Conservation (phyloP, 2,113 vertebrate species). For the Pseudorhombus dupliciocellatus region DNA sequence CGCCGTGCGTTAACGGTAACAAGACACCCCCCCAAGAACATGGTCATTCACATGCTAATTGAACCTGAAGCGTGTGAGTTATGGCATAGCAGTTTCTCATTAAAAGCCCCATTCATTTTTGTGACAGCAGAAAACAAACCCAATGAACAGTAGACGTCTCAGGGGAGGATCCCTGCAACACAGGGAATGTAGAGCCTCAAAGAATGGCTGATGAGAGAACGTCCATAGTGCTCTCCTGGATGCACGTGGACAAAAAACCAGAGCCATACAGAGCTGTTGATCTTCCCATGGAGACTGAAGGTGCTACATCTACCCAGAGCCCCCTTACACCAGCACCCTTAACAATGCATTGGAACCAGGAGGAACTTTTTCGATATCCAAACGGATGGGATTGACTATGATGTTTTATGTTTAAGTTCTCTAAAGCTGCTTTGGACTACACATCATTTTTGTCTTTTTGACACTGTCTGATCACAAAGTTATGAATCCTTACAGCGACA, state of each 20-base stretch:
- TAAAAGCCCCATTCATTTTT: slow-evolving; percentile 66
- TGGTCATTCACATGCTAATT: slow-evolving; percentile 70
- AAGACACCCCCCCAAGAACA: slow-evolving; percentile 68
- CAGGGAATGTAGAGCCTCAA: background rate
- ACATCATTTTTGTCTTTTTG: background rate
- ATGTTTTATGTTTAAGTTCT: too few relatives aligned
- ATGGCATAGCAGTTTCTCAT: slow-evolving; percentile 33
- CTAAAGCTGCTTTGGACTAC: background rate
- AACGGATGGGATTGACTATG: too few relatives aligned
- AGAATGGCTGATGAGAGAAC: slow-evolving; percentile 19
- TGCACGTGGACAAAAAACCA: background rate
- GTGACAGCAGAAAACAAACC: slow-evolving; percentile 52
- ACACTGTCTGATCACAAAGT: too few relatives aligned
- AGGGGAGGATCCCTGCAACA: slow-evolving; percentile 35
- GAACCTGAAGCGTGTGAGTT: slow-evolving; percentile 65
- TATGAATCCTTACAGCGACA: background rate
- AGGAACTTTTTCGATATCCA: too few relatives aligned
- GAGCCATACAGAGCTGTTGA: too few relatives aligned
- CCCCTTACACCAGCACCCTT: too few relatives aligned
- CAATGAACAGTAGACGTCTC: slow-evolving; percentile 34
- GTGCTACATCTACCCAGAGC: too few relatives aligned
- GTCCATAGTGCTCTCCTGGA: slow-evolving; percentile 10
- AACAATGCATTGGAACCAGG: too few relatives aligned
- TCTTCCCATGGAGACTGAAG: too few relatives aligned
- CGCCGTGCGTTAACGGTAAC: slow-evolving; percentile 62